Conservation (phyloP, 2,113 vertebrate species). For the Rhombomys opimus region DNA sequence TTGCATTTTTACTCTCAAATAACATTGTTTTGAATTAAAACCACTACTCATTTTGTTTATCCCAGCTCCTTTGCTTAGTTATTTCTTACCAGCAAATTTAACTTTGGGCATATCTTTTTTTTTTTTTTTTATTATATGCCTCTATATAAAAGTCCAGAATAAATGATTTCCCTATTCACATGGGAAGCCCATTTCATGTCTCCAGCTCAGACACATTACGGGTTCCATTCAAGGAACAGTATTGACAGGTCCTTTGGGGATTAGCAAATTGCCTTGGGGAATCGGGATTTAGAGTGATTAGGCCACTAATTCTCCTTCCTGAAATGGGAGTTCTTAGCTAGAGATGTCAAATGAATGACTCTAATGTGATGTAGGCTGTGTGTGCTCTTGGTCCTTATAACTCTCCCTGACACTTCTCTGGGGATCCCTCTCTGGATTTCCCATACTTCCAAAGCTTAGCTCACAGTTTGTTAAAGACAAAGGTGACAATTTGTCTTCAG, state of each 20-base stretch:
- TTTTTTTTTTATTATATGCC: background rate
- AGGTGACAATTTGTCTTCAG: background rate
- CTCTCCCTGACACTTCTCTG: background rate
- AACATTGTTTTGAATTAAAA: background rate
- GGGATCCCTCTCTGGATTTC: background rate
- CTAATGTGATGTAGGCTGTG: background rate
- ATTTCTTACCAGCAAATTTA: constrained; percentile 15
- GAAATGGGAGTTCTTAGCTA: background rate
- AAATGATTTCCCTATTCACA: constrained; percentile 2
- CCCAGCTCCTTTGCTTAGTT: background rate
- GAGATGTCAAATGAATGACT: background rate
- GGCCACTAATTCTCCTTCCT: background rate
- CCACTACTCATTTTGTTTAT: background rate
- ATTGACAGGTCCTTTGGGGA: background rate
- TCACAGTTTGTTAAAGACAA: background rate
- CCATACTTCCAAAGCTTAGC: background rate
- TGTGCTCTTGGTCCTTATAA: background rate
- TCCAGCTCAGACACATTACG: constrained; percentile 49
- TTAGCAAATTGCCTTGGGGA: background rate
- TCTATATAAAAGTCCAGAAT: background rate
- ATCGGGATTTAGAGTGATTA: background rate
- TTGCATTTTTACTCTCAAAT: background rate
- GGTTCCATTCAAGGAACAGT: background rate
- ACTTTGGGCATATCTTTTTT: background rate
- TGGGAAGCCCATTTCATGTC: constrained; percentile 25